These are phyloP conservation scores for Chalcosyrphus nemorum DNA, from an alignment of 2,888 invertebrate genomes.

Conservation along the genomic window DNA sequence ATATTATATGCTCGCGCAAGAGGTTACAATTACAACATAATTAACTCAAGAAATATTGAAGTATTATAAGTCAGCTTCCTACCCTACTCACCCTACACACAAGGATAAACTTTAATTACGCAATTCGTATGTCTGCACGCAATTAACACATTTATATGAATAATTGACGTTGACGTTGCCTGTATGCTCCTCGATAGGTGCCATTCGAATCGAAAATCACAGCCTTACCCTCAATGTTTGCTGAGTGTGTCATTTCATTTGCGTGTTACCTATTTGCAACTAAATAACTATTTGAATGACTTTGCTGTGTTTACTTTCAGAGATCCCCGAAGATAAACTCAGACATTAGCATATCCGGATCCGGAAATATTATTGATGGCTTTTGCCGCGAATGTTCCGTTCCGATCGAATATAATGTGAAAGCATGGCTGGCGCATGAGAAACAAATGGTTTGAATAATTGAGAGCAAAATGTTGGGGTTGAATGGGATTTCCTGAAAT, in stretches of 20 bases:
- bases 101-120: constrained; percentile 34
- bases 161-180: constrained; percentile 35
- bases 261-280: constrained; percentile 16
- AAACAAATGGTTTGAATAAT: neutral
- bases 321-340: constrained; percentile 7
- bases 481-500: neutral
- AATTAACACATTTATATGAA: constrained; percentile 37
- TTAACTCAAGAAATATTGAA: constrained; percentile 29
- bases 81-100: neutral
- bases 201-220: constrained; percentile 19
- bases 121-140: constrained; percentile 34
- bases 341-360: neutral
- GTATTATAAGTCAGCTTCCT: neutral
- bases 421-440: neutral
- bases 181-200: neutral
- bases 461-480: neutral
- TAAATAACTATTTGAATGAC: constrained; percentile 3
- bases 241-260: constrained; percentile 27
- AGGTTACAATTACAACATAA: constrained; percentile 14
- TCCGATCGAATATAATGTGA: too few relatives aligned
- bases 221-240: constrained; percentile 11
- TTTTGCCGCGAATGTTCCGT: neutral
- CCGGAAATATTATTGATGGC: neutral
- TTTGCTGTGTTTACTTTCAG: constrained; percentile 13
- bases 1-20: neutral